These are phyloP conservation scores for Alexandromys fortis DNA, from an alignment of 2,113 vertebrate species.

Conservation along the genomic window DNA sequence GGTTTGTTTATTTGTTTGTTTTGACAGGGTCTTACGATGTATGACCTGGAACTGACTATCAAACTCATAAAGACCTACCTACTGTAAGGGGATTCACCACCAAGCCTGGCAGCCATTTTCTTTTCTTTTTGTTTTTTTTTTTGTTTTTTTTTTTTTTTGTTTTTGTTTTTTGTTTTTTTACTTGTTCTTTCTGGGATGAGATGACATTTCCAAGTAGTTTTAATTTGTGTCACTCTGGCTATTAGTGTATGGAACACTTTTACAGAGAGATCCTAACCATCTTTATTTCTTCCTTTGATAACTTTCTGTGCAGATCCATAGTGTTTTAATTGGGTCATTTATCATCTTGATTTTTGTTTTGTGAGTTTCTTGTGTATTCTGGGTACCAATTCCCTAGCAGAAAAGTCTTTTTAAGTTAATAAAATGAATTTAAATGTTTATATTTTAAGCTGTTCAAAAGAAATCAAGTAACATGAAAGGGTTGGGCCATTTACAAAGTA, in stretches of 20 bases:
- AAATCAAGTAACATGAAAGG: not conserved
- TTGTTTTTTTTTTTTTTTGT: not conserved
- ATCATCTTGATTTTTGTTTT: not conserved
- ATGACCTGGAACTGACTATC: not conserved
- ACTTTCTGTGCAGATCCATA: not conserved
- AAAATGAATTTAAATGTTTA: not conserved
- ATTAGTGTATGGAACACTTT: not conserved
- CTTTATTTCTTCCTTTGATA: not conserved
- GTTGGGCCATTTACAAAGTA: not conserved
- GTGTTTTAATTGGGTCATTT: not conserved
- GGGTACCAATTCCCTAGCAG: not conserved
- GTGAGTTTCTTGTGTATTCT: not conserved
- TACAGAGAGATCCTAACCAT: not conserved
- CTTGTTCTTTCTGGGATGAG: not conserved
- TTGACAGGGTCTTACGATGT: not conserved
- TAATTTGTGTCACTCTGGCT: not conserved
- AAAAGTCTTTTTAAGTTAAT: not conserved
- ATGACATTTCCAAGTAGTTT: not conserved
- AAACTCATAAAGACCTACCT: not conserved
- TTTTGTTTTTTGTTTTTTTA: not conserved
- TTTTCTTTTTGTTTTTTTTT: not conserved
- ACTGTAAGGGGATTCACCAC: not conserved
- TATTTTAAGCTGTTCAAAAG: not conserved
- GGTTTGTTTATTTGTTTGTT: not conserved
- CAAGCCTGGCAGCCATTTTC: not conserved